A percentile compares a stretch with the other conserved stretches of the same genome.
These are phyloP conservation scores for Enteromius mattozi DNA, from an alignment of 2,797 vertebrate genomes.

Conservation along the genomic window DNA sequence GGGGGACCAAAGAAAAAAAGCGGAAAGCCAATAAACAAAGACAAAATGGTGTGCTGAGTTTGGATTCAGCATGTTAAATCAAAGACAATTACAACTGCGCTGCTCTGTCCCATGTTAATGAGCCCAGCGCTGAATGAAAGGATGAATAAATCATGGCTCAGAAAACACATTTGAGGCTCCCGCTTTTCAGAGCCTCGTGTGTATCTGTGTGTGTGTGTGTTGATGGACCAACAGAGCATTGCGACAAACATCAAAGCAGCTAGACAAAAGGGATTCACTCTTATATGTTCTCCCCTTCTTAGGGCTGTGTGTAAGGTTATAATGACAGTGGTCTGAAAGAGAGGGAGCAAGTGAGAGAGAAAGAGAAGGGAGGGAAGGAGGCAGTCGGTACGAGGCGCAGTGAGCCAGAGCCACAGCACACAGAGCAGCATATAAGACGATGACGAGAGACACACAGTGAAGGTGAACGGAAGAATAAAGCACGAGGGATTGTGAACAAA, in stretches of 20 bases:
- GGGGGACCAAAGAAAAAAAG: constrained; percentile 22
- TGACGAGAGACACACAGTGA: constrained; percentile 35
- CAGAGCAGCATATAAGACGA: constrained; percentile 12
- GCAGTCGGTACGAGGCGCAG: constrained; percentile 18
- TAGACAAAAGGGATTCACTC: constrained; percentile 68
- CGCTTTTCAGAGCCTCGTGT: constrained; percentile 53
- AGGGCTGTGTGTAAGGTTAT: constrained; percentile 61
- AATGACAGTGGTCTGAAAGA: constrained; percentile 62
- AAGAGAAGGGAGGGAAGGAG: constrained; percentile 54
- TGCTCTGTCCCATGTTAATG: constrained; percentile 79
- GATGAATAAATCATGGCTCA: constrained; percentile 77
- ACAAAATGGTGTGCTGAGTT: constrained; percentile 48
- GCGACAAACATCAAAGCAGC: constrained; percentile 68
- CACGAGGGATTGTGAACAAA: constrained; percentile 23
- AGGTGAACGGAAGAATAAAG: constrained; percentile 34
- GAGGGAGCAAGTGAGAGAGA: constrained; percentile 46
- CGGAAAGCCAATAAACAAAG: constrained; percentile 38
- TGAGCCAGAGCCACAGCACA: constrained; percentile 19
- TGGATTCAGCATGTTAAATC: constrained; percentile 71
- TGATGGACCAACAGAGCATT: constrained; percentile 62
- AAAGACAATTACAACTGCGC: constrained; percentile 76
- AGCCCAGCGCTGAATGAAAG: constrained; percentile 67
- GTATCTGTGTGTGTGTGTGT: constrained; percentile 42
- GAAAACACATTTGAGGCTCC: constrained; percentile 71
- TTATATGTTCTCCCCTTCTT: constrained; percentile 61